phyloP scores from a whole-genome alignment of 2,113 vertebrate genomes.

The Ophiodon elongatus region DNA sequence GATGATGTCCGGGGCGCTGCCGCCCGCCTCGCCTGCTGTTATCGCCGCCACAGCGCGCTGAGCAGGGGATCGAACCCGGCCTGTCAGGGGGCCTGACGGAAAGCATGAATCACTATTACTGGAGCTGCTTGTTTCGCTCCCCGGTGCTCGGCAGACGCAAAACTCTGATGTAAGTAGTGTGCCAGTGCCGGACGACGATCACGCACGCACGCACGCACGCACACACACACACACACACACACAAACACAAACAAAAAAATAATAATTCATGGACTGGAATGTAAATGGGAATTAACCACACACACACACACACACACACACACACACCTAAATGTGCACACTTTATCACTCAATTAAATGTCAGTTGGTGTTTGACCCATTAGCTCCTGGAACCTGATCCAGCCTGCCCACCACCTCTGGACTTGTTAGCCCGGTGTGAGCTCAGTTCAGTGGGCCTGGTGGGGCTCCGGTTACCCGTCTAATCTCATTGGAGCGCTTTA shows the following conservation, averaged over 20 bases:
- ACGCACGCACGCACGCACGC: constrained; percentile 11
- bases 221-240: not conserved
- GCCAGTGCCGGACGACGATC: not conserved
- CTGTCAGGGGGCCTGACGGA: constrained; percentile 86
- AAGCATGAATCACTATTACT: constrained; percentile 88
- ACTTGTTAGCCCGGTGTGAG: constrained; percentile 79
- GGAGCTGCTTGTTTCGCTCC: constrained; percentile 73
- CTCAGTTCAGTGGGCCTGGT: constrained; percentile 72
- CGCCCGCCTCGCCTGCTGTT: constrained; percentile 68
- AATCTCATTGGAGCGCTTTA: constrained; percentile 92
- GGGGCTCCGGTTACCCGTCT: constrained; percentile 89
- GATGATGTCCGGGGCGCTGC: constrained; percentile 81
- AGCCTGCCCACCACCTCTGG: constrained; percentile 71
- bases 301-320: not conserved
- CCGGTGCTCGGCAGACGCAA: constrained; percentile 58
- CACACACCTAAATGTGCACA: constrained; percentile 46
- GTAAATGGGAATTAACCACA: constrained; percentile 32
- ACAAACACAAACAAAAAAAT: no score
- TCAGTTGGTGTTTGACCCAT: constrained; percentile 84
- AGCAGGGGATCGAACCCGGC: constrained; percentile 88
- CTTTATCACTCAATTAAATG: constrained; percentile 80
- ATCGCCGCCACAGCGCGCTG: constrained; percentile 82
- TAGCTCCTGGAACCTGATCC: constrained; percentile 84
- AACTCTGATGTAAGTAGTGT: constrained; percentile 61
- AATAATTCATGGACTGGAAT: constrained; percentile 33